These are phyloP conservation scores for Chymomyza costata DNA, from an alignment of 1,140 invertebrate species.

Conservation along the genomic window DNA sequence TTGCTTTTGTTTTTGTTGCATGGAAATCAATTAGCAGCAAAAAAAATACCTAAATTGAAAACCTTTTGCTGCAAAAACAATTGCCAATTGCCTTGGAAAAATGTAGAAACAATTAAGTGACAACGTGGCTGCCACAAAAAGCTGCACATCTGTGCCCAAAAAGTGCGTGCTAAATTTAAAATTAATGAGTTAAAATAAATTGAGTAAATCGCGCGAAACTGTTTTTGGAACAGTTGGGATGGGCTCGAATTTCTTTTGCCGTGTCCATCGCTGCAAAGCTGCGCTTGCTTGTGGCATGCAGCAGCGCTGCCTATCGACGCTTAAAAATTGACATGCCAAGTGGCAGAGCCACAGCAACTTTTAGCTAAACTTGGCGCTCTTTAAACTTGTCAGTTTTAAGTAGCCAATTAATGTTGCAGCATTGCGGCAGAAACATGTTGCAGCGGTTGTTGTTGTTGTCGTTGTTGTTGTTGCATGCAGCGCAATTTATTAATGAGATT, in stretches of 20 bases:
- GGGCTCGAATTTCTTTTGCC: conserved; percentile 27
- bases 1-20: conserved; percentile 28
- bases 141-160: conserved; percentile 18
- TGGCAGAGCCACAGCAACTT: conserved; percentile 23
- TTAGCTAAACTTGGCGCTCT: conserved; percentile 26
- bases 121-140: conserved; percentile 21
- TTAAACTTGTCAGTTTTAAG: conserved; percentile 61
- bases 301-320: conserved; percentile 65
- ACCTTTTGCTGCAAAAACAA: too few relatives aligned
- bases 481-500: conserved; percentile 75
- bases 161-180: conserved; percentile 53
- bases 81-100: neutral
- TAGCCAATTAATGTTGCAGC: conserved; percentile 67
- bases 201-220: too few relatives aligned
- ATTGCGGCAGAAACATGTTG: conserved; percentile 10
- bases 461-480: conserved; percentile 51
- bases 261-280: conserved; percentile 16
- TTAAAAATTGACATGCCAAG: conserved; percentile 38
- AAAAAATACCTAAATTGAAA: conserved; percentile 12
- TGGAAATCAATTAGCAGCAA: conserved; percentile 64
- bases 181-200: too few relatives aligned
- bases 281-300: conserved; percentile 53
- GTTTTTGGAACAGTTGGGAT: too few relatives aligned
- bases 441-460: conserved; percentile 40
- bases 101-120: neutral